Base-by-base conservation (phyloP, 2,888 invertebrate species). In the Eupsilia transversa region DNA sequence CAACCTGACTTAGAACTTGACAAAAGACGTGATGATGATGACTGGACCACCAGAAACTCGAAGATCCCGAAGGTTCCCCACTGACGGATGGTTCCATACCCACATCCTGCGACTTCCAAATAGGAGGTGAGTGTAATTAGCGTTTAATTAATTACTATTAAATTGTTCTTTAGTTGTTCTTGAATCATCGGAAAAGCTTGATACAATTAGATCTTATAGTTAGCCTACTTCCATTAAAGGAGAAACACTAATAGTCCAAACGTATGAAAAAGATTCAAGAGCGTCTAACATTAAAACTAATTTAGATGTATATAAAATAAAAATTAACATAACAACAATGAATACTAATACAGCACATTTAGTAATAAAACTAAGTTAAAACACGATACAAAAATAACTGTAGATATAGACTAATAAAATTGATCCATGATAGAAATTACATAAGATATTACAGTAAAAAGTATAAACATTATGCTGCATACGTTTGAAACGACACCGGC, bases 51-150 rank as follows among this genome's bases (percentile, higher is more conserved):
- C 74, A 80, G 83, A 85, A 76, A 67, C 57, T 86, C 90, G 92
- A 92, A 93, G 91, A 89, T 89, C 91, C 91, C 85, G 91, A 93
- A 92, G 92, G 87, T 85, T 82, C 87, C 71, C 91, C 90, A 79
- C 87, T 86, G 85, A 89, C 84, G 91, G 93, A 91, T 87, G 92
- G 89, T 91, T 91, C 92, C 91, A 94, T 92, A 88, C 87, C 93
- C 91, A 91, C 91, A 89, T 93, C 94, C 94, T 90, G 94, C 88
- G 91, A 87, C 90, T 91, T 91, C 91, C 93, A 92, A 91, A 88
- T 84, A 77, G 83, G 90, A 93, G 96, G 96, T 96, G 95, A 96
- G 96, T 96, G 82, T 88, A 88, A 88, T 87, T 86, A 89, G 82
- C 85, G 86, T 88, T 88, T 83, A 78, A 80, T 85, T 83, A 83